Evolutionary conservation across 2,797 vertebrate genomes (phyloP).

Genomic region (Poeciliopsis presidionis): DNA sequence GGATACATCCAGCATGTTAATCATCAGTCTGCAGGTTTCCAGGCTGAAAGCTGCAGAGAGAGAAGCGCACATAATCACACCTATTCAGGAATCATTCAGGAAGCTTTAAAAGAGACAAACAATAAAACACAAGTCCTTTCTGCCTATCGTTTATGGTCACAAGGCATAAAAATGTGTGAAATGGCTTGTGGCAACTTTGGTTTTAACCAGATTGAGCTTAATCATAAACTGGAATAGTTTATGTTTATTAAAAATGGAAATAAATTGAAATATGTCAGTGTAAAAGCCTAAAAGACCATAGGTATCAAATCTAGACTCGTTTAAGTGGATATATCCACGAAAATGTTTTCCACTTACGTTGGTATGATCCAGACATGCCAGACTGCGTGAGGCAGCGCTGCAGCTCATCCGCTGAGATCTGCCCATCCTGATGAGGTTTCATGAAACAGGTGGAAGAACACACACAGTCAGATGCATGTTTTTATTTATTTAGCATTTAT

Average conservation of each 20-base stretch:
- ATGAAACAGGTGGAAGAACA: background rate
- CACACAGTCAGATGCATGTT: background rate
- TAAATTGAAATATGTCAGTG: background rate
- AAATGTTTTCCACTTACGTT: constrained; percentile 82
- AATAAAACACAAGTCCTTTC: background rate
- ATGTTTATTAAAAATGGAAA: background rate
- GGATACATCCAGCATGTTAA: constrained; percentile 98
- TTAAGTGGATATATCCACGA: background rate
- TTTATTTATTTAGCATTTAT: background rate
- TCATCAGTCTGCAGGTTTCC: constrained; percentile 95
- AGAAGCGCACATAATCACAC: constrained; percentile 5
- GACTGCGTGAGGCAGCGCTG: constrained; percentile 94
- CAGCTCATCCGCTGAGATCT: constrained; percentile 93
- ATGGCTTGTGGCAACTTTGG: background rate
- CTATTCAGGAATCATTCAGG: background rate
- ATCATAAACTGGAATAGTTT: background rate
- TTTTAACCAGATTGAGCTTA: background rate
- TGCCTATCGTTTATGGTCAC: background rate
- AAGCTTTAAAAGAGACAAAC: background rate
- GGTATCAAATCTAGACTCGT: background rate
- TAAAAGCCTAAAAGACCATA: background rate
- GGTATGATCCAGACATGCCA: constrained; percentile 90
- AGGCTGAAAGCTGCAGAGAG: constrained; percentile 89
- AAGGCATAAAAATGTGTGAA: background rate
- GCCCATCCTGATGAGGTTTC: constrained; percentile 85